Conservation (phyloP, 2,113 vertebrate genomes). For the Candoia aspera region DNA sequence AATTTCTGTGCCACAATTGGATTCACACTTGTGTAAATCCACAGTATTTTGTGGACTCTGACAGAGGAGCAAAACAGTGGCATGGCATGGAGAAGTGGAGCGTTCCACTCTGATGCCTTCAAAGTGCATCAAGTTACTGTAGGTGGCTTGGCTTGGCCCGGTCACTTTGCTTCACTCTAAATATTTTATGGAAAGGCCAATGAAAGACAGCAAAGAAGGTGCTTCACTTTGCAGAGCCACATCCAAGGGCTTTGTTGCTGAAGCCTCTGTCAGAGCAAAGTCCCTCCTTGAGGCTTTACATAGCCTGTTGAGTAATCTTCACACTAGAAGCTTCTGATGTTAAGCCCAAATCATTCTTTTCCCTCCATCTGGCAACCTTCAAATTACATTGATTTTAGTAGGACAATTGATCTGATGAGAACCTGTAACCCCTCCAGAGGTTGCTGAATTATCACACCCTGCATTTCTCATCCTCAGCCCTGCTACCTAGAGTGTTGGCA, state of each 20-base stretch:
- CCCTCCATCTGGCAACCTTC: neutral
- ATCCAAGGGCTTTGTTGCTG: neutral
- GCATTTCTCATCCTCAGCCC: neutral
- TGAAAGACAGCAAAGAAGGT: neutral
- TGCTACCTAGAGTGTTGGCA: neutral
- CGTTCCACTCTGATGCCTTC: neutral
- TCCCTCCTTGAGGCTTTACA: neutral
- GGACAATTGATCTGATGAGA: neutral
- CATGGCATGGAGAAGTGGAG: neutral
- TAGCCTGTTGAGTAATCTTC: neutral
- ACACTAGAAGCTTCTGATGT: neutral
- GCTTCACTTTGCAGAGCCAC: neutral
- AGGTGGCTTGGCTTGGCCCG: neutral
- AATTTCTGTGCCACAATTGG: neutral
- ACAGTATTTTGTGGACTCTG: neutral
- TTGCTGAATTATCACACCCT: neutral
- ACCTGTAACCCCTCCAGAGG: neutral
- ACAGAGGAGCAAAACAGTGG: neutral
- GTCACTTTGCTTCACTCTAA: neutral
- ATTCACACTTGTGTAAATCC: neutral
- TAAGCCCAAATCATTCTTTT: neutral
- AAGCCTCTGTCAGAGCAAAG: neutral
- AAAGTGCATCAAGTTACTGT: too few species aligned
- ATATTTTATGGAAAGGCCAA: neutral
- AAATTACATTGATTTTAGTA: neutral